These are phyloP conservation scores for Percopsis transmontana DNA, from an alignment of 2,113 vertebrate genomes.

Conservation along the genomic window DNA sequence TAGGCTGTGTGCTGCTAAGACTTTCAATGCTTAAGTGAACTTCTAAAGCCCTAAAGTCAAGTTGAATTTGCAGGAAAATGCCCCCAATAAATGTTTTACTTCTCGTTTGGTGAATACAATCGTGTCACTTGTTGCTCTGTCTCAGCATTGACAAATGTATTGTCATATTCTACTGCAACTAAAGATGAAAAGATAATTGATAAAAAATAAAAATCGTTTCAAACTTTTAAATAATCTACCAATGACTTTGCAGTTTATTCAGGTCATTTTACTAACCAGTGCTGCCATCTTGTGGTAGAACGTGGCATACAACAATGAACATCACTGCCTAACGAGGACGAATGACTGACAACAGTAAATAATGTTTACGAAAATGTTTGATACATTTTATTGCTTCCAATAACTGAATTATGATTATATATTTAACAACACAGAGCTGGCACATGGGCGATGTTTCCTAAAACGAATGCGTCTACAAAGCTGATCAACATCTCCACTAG, in stretches of 20 bases:
- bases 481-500: too few relatives aligned
- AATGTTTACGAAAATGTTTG: too few relatives aligned
- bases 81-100: neutral
- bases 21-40: neutral
- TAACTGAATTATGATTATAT: too few relatives aligned
- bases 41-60: neutral
- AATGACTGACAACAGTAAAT: neutral
- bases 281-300: conserved; percentile 42
- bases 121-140: too few relatives aligned
- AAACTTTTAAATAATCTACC: neutral
- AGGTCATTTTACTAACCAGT: neutral
- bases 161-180: neutral
- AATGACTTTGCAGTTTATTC: neutral
- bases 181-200: neutral
- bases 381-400: too few relatives aligned
- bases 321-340: neutral
- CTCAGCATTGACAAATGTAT: neutral
- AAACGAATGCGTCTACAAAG: too few relatives aligned
- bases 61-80: neutral
- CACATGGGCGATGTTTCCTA: too few relatives aligned
- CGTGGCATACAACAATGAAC: neutral
- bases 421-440: too few relatives aligned
- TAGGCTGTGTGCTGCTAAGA: neutral
- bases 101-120: neutral
- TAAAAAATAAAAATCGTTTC: neutral